Evolutionary conservation across 1,140 invertebrate species (phyloP).

Genomic region (Drosophila sturtevanti): DNA sequence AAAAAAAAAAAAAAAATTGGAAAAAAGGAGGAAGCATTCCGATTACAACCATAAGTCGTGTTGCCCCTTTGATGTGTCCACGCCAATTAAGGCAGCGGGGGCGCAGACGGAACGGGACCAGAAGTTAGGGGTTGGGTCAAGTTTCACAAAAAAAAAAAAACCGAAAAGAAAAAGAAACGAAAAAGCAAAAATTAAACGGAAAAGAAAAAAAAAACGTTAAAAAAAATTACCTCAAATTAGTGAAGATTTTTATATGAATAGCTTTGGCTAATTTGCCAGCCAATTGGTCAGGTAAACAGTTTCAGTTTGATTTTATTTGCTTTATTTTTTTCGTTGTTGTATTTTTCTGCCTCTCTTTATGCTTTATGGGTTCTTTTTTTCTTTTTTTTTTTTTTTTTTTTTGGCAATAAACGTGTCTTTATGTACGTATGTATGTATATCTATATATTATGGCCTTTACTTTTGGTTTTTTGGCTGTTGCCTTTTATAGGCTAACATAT

Average conservation of each 20-base stretch:
- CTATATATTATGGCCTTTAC: neutral
- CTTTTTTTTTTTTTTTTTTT: slow-evolving; percentile 30
- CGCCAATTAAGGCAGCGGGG: neutral
- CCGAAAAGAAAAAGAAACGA: neutral
- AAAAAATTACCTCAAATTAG: neutral
- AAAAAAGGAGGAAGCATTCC: neutral
- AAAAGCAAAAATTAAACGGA: neutral
- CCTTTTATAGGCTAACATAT: neutral
- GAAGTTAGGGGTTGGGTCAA: neutral
- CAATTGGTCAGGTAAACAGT: slow-evolving; percentile 53
- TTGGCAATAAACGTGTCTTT: slow-evolving; percentile 49
- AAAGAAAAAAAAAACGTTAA: too few relatives aligned
- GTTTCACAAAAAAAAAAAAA: neutral
- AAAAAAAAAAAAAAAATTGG: neutral
- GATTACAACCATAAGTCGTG: neutral
- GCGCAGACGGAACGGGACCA: neutral
- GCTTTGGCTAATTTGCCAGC: slow-evolving; percentile 25
- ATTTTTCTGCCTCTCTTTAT: slow-evolving; percentile 2
- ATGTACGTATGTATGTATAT: too few relatives aligned
- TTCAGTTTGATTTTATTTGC: slow-evolving; percentile 17
- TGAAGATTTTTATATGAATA: neutral
- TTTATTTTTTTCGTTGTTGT: neutral
- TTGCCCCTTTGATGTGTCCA: slow-evolving; percentile 8
- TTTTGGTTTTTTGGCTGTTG: neutral
- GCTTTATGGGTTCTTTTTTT: slow-evolving; percentile 30